These are phyloP conservation scores for Diphyllodes magnificus DNA, from an alignment of 2,113 vertebrate species.

Conservation along the genomic window DNA sequence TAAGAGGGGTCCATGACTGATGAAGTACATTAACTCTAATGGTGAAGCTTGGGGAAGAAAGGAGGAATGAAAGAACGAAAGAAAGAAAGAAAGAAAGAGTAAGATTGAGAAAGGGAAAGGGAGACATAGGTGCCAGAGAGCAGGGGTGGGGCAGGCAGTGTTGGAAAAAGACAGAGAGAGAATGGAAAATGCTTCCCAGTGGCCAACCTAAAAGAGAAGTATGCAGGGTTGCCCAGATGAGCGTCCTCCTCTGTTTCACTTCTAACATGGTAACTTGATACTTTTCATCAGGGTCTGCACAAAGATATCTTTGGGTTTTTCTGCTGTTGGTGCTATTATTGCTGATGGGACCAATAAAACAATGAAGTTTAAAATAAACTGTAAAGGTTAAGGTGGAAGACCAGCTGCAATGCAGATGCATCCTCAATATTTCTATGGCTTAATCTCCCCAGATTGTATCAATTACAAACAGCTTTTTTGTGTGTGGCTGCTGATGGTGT, in stretches of 20 bases:
- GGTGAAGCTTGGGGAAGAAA: not conserved
- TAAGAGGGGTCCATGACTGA: accelerated
- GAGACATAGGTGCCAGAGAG: not conserved
- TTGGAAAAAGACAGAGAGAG: not conserved
- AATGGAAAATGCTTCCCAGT: not conserved
- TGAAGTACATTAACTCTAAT: not conserved
- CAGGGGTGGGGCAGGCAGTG: accelerated
- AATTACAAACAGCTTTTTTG: not conserved
- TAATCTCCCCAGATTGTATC: not conserved
- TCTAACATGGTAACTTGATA: not conserved
- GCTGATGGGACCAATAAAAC: not conserved
- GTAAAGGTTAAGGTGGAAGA: not conserved
- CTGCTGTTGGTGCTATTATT: not conserved
- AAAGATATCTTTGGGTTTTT: not conserved
- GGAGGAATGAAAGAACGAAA: not conserved
- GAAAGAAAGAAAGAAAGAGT: not conserved
- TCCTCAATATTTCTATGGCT: not conserved
- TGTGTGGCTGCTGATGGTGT: not conserved
- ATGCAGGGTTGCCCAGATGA: accelerated
- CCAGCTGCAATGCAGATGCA: not conserved
- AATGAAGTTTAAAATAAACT: not conserved
- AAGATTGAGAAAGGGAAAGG: not conserved
- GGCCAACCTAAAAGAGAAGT: not conserved
- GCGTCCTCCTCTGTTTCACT: not conserved
- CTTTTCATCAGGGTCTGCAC: not conserved